A percentile compares a stretch with the other conserved stretches of the same genome.
Evolutionary conservation across 2,888 invertebrate genomes (phyloP).

Genomic region (Peribatodes rhomboidaria): DNA sequence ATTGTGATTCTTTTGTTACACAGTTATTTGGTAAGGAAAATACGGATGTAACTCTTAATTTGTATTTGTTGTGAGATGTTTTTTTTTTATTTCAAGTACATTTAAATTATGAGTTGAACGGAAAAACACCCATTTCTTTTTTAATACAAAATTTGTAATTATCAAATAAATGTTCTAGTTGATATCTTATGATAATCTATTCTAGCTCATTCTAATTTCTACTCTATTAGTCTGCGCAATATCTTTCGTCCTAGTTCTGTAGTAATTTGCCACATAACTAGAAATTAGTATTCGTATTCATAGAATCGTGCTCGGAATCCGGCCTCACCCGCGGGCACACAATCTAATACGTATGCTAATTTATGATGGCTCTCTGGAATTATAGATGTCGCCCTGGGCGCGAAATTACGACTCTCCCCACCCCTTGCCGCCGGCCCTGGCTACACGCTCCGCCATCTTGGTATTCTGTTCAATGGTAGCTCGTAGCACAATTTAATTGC

Average conservation of each 20-base stretch:
- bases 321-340: constrained; percentile 62
- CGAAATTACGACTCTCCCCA: constrained; percentile 68
- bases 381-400: constrained; percentile 81
- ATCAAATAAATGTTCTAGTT: no score
- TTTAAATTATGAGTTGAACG: no score
- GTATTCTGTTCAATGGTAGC: constrained; percentile 64
- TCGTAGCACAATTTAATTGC: constrained; percentile 63
- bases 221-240: neutral
- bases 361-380: constrained; percentile 80
- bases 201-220: neutral
- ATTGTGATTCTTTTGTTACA: neutral
- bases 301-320: constrained; percentile 71
- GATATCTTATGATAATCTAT: no score
- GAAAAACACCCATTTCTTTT: no score
- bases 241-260: constrained; percentile 1
- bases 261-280: constrained; percentile 57
- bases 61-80: no score
- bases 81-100: no score
- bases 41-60: no score
- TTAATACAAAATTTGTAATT: no score
- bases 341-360: constrained; percentile 86
- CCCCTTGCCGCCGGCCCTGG: constrained; percentile 54
- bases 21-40: neutral
- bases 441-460: constrained; percentile 75
- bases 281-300: constrained; percentile 62